Base-by-base conservation (phyloP, 2,888 invertebrate genomes). In the Xylophagus ater region DNA sequence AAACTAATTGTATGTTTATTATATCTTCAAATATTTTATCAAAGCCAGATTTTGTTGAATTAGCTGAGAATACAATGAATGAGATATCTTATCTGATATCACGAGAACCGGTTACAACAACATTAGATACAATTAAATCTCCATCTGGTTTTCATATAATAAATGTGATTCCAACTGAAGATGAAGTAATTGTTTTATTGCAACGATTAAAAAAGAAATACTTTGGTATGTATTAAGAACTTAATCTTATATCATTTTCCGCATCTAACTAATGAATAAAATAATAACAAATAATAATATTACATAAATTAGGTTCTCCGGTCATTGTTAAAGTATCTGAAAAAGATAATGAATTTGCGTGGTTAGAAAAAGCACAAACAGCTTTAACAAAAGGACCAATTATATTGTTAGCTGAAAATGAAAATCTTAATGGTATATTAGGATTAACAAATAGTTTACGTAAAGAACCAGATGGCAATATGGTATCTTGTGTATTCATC, bases 381-480 rank as follows among this genome's bases (percentile, higher is more conserved):
- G 54, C 53, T 1, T 42, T 62, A 1, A 35, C 42, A 15, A 58
- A 55, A 31, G 52, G 48, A 9, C 41, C 55, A 0, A 52, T 81
- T 2, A 66, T 83, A 2, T 56, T 92, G 1, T 74, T 83, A 13
- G 68, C 76, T 2, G 74, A 80, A 57, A 73, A 76, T 47, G 76
- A 81, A 39, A 68, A 70, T 3, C 65, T 76, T 6, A 85, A 73
- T 56, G 97, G 97, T 10, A 68, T 93, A 1, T 58, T 90, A 15
- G 97, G 96, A n/a, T 65, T 94, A 37, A 76, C 86, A 0, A 90
- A 90, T 52, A 93, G 93, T 59, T 59, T 96, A 19, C 71, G 82
- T 42, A 79, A 72, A 51, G 92, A 93, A 55, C 77, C 81, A 1
- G 81, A 81, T 47, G 82, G 84, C 32, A 72, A 74, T 47, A 58